Conservation (phyloP, 2,888 invertebrate genomes). For the Glyphotaelius pellucidus region DNA sequence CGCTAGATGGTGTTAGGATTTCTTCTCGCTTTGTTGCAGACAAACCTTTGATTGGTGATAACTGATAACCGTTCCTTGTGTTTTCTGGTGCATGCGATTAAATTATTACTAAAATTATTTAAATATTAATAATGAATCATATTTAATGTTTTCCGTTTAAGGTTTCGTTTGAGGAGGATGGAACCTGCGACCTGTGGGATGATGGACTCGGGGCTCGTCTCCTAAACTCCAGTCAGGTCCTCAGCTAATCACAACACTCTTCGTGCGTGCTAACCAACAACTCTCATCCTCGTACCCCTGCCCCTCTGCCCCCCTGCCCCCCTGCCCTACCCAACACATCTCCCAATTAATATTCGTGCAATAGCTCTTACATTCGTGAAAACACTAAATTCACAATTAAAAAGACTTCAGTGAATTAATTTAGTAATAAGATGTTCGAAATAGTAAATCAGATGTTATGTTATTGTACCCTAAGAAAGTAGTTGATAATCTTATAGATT, state of each 20-base stretch:
- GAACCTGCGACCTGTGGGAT: conserved; percentile 60
- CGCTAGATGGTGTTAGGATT: not conserved
- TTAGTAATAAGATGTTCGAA: not conserved
- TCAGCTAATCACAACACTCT: conserved; percentile 33
- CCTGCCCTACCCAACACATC: not conserved
- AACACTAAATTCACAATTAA: not conserved
- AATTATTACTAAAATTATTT: no score
- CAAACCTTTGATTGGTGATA: not conserved
- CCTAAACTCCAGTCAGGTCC: conserved; percentile 38
- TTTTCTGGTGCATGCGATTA: not conserved
- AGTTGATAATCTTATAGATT: not conserved
- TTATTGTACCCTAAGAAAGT: not conserved
- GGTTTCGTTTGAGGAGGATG: conserved; percentile 66
- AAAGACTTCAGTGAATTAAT: not conserved
- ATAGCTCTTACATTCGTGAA: not conserved
- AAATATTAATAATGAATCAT: not conserved
- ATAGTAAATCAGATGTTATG: not conserved
- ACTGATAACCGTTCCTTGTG: not conserved
- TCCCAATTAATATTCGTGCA: not conserved
- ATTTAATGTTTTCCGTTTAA: conserved; percentile 32
- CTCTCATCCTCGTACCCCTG: not conserved
- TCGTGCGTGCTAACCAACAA: not conserved
- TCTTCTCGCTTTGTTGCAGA: not conserved
- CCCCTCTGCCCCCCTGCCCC: no score
- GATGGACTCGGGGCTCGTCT: conserved; percentile 52